phyloP scores from a whole-genome alignment of 2,888 invertebrate species.

The Ditula angustiorana region DNA sequence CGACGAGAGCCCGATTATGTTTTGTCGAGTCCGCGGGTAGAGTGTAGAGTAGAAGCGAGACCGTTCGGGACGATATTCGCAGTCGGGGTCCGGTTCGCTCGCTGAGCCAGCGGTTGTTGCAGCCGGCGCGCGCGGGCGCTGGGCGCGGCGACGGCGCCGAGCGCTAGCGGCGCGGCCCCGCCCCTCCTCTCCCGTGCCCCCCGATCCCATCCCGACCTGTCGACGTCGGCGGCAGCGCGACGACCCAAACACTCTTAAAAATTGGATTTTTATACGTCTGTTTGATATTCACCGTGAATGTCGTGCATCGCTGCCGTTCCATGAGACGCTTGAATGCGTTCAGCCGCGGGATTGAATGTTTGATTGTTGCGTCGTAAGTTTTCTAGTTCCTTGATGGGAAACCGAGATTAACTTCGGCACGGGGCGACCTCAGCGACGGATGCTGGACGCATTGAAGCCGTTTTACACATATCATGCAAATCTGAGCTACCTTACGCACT shows the following conservation, averaged over 20 bases:
- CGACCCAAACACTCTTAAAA: slow-evolving; percentile 17
- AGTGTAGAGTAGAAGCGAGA: slow-evolving; percentile 27
- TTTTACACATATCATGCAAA: neutral
- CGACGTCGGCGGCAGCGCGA: slow-evolving; percentile 36
- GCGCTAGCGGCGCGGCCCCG: slow-evolving; percentile 45
- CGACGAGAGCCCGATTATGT: slow-evolving; percentile 10
- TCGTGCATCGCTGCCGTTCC: slow-evolving; percentile 19
- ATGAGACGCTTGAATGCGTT: slow-evolving; percentile 40
- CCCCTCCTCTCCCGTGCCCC: slow-evolving; percentile 46
- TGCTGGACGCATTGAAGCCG: slow-evolving; percentile 45
- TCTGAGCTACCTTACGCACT: slow-evolving; percentile 41
- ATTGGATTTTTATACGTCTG: slow-evolving; percentile 22
- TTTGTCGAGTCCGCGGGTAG: slow-evolving; percentile 14
- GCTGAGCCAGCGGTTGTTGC: slow-evolving; percentile 4
- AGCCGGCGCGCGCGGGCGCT: slow-evolving; percentile 36
- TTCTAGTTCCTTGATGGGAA: slow-evolving; percentile 52
- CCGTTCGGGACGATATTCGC: slow-evolving; percentile 29
- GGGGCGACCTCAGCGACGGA: slow-evolving; percentile 22
- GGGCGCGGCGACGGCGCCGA: slow-evolving; percentile 46
- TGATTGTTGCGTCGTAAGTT: slow-evolving; percentile 47
- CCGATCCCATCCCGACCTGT: slow-evolving; percentile 35
- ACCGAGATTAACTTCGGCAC: slow-evolving; percentile 52
- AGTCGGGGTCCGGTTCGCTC: slow-evolving; percentile 33
- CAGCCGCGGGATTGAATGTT: slow-evolving; percentile 7
- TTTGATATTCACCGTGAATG: slow-evolving; percentile 20